Evolutionary conservation across 2,888 invertebrate genomes (phyloP).

Genomic region (Pseudococcus jackbeardsleyi): DNA sequence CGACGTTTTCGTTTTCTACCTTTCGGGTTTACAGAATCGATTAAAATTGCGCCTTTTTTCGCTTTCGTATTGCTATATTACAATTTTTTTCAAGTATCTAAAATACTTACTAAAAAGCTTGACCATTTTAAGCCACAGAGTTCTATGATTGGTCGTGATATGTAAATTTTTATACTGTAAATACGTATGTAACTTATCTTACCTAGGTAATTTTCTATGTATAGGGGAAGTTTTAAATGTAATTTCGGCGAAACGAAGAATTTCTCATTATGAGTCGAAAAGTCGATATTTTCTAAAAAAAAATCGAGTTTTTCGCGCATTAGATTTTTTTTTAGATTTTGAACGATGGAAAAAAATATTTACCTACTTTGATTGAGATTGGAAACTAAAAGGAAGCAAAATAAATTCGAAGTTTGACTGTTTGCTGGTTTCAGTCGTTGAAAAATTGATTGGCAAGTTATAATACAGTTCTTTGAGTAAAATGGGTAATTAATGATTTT

Average conservation of each 20-base stretch:
- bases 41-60: constrained; percentile 13
- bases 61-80: neutral
- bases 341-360: neutral
- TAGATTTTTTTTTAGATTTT: neutral
- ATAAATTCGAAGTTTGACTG: neutral
- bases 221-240: neutral
- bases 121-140: neutral
- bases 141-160: neutral
- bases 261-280: too few relatives aligned
- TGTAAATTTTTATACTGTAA: constrained; percentile 24
- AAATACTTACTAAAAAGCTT: neutral
- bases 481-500: neutral
- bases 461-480: neutral
- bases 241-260: neutral
- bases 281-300: neutral
- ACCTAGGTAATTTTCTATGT: neutral
- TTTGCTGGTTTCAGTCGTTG: constrained; percentile 3
- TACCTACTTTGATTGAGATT: neutral
- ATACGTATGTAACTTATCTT: neutral
- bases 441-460: constrained; percentile 11
- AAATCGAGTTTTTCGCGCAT: neutral
- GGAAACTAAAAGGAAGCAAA: neutral
- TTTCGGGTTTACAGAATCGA: constrained; percentile 2
- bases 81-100: neutral
- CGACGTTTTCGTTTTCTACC: constrained; percentile 48